Evolutionary conservation across 2,888 invertebrate genomes (phyloP).

Genomic region (Philereme vetulata): DNA sequence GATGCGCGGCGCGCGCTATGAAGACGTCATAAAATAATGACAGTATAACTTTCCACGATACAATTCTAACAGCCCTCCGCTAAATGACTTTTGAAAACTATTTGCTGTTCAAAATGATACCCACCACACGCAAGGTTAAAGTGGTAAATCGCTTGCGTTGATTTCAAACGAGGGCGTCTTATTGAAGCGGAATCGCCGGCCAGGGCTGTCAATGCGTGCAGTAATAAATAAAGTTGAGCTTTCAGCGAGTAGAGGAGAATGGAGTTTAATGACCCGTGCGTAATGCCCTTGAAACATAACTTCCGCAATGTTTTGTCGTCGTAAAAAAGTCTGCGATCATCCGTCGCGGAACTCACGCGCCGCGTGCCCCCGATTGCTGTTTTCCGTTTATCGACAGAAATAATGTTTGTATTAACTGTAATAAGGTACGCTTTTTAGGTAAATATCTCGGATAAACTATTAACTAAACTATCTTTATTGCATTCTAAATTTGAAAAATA

Average conservation of each 20-base stretch:
- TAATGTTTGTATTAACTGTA: conserved; percentile 43
- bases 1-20: conserved; percentile 46
- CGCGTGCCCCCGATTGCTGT: conserved; percentile 42
- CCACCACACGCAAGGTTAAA: conserved; percentile 11
- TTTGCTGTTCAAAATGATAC: conserved; percentile 22
- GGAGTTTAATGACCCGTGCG: conserved; percentile 77
- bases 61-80: conserved; percentile 61
- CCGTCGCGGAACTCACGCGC: conserved; percentile 30
- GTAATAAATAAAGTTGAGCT: conserved; percentile 73
- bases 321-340: conserved; percentile 64
- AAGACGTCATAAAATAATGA: conserved; percentile 80
- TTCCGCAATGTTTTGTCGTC: conserved; percentile 75
- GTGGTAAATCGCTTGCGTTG: conserved; percentile 3
- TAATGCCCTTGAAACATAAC: conserved; percentile 72
- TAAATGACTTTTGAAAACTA: conserved; percentile 22
- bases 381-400: conserved; percentile 47
- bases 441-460: background rate
- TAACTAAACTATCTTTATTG: background rate
- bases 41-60: conserved; percentile 57
- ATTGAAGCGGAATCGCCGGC: conserved; percentile 39
- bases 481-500: background rate
- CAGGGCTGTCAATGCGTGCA: conserved; percentile 72
- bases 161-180: conserved; percentile 1
- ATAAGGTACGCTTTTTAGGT: background rate
- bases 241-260: conserved; percentile 63